A percentile compares a stretch with the other conserved stretches of the same genome.
Conservation (phyloP, 2,797 vertebrate genomes). For the Arrhamphus sclerolepis region DNA sequence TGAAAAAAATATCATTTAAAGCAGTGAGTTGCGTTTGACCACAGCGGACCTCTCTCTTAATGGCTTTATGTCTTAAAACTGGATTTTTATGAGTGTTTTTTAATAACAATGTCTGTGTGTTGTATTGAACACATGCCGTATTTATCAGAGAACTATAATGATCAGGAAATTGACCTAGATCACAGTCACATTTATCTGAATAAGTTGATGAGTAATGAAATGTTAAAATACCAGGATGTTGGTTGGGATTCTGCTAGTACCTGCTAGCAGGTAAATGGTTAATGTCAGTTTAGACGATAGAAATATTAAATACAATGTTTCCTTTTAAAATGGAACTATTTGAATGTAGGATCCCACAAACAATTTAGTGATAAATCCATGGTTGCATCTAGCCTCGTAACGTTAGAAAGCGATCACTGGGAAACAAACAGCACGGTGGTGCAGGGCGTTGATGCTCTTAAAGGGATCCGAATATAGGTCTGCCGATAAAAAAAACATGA, state of each 20-base stretch:
- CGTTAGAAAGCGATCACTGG: slow-evolving; percentile 1
- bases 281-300: slow-evolving; percentile 12
- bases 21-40: background rate
- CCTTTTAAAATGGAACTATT: background rate
- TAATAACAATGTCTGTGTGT: rapidly evolving
- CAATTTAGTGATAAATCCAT: background rate
- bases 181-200: background rate
- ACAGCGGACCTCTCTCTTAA: background rate
- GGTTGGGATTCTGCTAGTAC: background rate
- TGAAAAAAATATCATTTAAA: background rate
- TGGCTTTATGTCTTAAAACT: background rate
- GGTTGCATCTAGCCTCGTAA: background rate
- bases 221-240: slow-evolving; percentile 11
- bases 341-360: rapidly evolving
- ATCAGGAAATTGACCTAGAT: too few species aligned
- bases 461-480: slow-evolving; percentile 53
- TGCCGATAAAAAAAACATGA: slow-evolving; percentile 51
- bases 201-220: background rate
- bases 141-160: background rate
- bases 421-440: slow-evolving; percentile 53
- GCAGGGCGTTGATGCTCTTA: slow-evolving; percentile 77
- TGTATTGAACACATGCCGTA: background rate
- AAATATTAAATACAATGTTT: background rate
- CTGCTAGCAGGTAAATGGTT: slow-evolving; percentile 43
- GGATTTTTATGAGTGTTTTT: background rate